phyloP scores from a whole-genome alignment of 2,113 vertebrate genomes.

The Typhlomys cinereus region DNA sequence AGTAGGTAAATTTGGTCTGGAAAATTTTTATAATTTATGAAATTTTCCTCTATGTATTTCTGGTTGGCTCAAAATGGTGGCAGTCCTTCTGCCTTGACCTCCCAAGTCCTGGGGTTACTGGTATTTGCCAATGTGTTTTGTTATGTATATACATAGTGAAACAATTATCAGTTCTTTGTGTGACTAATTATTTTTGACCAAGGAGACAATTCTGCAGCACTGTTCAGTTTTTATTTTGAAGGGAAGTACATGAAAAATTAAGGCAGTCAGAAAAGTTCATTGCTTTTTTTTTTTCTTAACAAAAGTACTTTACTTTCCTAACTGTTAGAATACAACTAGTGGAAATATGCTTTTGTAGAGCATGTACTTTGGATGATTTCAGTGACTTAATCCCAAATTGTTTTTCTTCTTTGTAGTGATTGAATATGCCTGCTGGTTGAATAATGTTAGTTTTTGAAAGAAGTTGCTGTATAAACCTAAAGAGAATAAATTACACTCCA shows the following conservation, averaged over 20 bases:
- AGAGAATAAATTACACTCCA: background rate
- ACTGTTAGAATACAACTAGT: background rate
- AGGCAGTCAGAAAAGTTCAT: constrained; percentile 4
- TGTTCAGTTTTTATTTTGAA: constrained; percentile 17
- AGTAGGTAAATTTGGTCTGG: too few species aligned
- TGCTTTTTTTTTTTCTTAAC: too few species aligned
- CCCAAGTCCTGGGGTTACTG: background rate
- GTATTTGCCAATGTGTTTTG: background rate
- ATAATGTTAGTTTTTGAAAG: constrained; percentile 42
- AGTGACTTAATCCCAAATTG: constrained; percentile 40
- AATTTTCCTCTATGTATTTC: background rate
- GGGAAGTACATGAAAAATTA: constrained; percentile 16
- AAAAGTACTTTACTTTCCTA: constrained; percentile 7
- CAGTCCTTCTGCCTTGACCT: background rate
- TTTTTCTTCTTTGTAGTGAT: constrained; percentile 7
- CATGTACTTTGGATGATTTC: background rate
- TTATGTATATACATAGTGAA: background rate
- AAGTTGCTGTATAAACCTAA: constrained; percentile 37
- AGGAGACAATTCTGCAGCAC: background rate
- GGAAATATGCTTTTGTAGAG: constrained; percentile 51
- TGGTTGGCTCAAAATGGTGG: background rate
- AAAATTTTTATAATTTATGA: too few species aligned
- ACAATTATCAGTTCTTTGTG: background rate
- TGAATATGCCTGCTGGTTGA: constrained; percentile 25
- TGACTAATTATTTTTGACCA: background rate